A percentile compares a stretch with the other conserved stretches of the same genome.
Conservation (phyloP, 2,888 invertebrate genomes). For the Acanthosepion lycidas region DNA sequence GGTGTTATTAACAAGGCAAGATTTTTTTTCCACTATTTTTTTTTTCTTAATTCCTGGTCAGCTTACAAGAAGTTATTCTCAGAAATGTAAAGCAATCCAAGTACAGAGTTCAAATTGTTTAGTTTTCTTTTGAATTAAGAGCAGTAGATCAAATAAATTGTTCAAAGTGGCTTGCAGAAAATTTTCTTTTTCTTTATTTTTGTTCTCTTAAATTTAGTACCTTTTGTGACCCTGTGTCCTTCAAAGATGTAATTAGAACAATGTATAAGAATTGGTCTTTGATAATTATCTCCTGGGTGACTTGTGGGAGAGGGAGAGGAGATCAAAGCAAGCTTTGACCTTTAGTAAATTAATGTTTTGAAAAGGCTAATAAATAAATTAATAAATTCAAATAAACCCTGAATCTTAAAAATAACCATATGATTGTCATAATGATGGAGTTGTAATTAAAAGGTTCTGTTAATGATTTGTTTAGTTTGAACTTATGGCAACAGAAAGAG, state of each 20-base stretch:
- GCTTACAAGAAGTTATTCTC: not conserved
- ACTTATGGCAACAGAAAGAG: not conserved
- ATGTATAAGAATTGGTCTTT: not conserved
- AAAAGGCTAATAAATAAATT: not conserved
- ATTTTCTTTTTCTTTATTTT: not conserved
- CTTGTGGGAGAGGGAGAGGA: not conserved
- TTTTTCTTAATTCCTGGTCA: not conserved
- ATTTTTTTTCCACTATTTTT: no score
- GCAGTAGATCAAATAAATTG: not conserved
- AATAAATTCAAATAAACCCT: not conserved
- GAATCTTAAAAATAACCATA: not conserved
- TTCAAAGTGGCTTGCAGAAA: not conserved
- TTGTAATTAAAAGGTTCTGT: not conserved
- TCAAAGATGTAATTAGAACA: conserved; percentile 21
- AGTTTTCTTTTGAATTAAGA: not conserved
- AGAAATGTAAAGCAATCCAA: not conserved
- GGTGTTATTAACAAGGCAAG: no score
- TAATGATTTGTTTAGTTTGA: not conserved
- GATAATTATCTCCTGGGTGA: not conserved
- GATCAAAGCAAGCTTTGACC: not conserved
- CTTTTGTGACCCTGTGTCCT: not conserved
- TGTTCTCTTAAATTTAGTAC: not conserved
- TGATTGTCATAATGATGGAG: not conserved
- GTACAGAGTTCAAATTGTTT: not conserved
- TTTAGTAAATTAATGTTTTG: not conserved